phyloP scores from a whole-genome alignment of 2,888 invertebrate species.

The Chrysotoxum bicinctum region DNA sequence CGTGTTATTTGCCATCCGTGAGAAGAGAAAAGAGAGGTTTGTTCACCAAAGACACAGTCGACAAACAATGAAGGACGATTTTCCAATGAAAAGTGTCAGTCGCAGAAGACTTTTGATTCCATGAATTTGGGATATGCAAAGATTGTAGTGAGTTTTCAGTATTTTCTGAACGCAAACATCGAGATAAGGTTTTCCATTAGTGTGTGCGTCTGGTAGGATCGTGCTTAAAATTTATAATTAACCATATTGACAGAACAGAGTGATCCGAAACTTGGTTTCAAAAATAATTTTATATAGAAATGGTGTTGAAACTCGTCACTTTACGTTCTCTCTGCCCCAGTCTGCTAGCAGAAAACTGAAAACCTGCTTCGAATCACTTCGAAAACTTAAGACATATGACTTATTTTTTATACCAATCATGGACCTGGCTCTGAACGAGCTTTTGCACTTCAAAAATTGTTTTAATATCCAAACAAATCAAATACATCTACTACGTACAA shows the following conservation, averaged over 20 bases:
- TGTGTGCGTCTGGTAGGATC: not conserved
- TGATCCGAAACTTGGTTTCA: not conserved
- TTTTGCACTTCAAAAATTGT: too few relatives aligned
- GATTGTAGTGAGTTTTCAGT: not conserved
- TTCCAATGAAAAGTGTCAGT: constrained; percentile 56
- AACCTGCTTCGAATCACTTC: too few relatives aligned
- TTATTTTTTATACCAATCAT: too few relatives aligned
- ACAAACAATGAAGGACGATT: constrained; percentile 14
- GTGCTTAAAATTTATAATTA: not conserved
- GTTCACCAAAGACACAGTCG: not conserved
- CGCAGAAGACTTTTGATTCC: constrained; percentile 57
- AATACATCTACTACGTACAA: too few relatives aligned
- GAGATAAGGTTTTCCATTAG: constrained; percentile 5
- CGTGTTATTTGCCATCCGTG: constrained; percentile 17
- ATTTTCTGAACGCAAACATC: not conserved
- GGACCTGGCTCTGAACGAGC: too few relatives aligned
- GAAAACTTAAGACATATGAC: too few relatives aligned
- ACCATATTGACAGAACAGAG: not conserved
- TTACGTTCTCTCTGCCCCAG: too few relatives aligned
- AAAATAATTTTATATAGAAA: not conserved
- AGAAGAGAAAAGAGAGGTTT: constrained; percentile 7
- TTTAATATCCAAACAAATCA: too few relatives aligned
- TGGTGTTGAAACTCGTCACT: too few relatives aligned
- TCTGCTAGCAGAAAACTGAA: not conserved
- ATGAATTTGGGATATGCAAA: constrained; percentile 41